Evolutionary conservation across 1,140 invertebrate species (phyloP).

Genomic region (Antheraea pernyi): DNA sequence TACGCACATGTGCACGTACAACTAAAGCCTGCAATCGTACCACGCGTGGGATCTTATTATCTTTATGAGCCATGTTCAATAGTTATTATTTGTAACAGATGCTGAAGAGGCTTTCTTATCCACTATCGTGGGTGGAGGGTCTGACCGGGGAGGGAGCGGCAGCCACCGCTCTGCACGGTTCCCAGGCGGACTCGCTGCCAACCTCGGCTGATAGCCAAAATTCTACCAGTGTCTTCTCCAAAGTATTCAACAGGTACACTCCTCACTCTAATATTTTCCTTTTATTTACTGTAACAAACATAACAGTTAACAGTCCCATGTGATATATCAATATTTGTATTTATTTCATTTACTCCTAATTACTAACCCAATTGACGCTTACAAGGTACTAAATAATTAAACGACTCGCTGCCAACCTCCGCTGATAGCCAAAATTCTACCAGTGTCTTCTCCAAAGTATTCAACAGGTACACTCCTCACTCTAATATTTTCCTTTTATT

Average conservation of each 20-base stretch:
- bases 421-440: conserved; percentile 85
- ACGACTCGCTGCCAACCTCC: conserved; percentile 81
- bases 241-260: conserved; percentile 92
- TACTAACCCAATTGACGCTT: too few relatives aligned
- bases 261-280: neutral
- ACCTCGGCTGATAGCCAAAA: conserved; percentile 85
- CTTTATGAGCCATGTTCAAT: too few relatives aligned
- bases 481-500: neutral
- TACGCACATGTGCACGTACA: too few relatives aligned
- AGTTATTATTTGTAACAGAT: conserved; percentile 82
- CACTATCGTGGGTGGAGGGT: conserved; percentile 95
- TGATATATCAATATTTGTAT: too few relatives aligned
- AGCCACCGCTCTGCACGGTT: conserved; percentile 43
- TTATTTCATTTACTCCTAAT: too few relatives aligned
- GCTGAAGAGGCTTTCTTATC: conserved; percentile 94
- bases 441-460: conserved; percentile 93
- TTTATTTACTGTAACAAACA: neutral
- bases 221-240: conserved; percentile 89
- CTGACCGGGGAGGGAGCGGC: conserved; percentile 83
- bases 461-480: conserved; percentile 87
- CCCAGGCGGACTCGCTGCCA: conserved; percentile 77
- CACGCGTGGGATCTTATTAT: too few relatives aligned
- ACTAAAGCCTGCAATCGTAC: too few relatives aligned
- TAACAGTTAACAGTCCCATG: too few relatives aligned
- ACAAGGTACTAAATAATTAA: too few relatives aligned